phyloP scores from a whole-genome alignment of 2,888 invertebrate species.

The Drosophila melanocephala region DNA sequence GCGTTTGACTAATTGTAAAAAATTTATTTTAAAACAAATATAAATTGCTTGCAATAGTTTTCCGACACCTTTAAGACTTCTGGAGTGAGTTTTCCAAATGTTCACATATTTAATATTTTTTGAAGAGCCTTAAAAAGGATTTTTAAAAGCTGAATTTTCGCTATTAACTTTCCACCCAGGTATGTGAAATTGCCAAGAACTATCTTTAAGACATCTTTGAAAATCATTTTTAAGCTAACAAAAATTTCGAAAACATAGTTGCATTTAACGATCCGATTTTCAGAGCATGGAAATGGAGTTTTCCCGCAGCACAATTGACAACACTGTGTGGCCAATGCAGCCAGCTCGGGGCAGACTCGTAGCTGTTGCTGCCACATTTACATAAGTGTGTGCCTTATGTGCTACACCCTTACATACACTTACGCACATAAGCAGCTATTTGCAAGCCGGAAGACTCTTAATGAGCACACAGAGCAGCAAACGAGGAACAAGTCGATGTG shows the following conservation, averaged over 20 bases:
- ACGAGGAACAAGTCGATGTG: constrained; percentile 38
- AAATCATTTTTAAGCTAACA: neutral
- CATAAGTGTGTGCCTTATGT: constrained; percentile 75
- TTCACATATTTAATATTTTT: too few species aligned
- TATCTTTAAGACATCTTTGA: neutral
- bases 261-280: neutral
- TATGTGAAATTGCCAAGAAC: neutral
- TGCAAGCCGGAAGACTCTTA: constrained; percentile 72
- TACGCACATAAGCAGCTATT: constrained; percentile 49
- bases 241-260: neutral
- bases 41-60: neutral
- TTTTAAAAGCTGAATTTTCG: neutral
- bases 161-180: too few species aligned
- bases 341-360: constrained; percentile 27
- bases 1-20: neutral
- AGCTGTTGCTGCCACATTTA: constrained; percentile 66
- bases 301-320: constrained; percentile 2
- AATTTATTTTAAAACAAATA: neutral
- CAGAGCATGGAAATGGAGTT: neutral
- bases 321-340: constrained; percentile 9
- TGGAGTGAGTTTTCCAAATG: too few species aligned
- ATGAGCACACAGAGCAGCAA: constrained; percentile 63
- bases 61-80: neutral
- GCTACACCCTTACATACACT: constrained; percentile 37
- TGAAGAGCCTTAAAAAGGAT: neutral